Conservation (phyloP, 1,140 invertebrate species). For the Pinna nobilis region DNA sequence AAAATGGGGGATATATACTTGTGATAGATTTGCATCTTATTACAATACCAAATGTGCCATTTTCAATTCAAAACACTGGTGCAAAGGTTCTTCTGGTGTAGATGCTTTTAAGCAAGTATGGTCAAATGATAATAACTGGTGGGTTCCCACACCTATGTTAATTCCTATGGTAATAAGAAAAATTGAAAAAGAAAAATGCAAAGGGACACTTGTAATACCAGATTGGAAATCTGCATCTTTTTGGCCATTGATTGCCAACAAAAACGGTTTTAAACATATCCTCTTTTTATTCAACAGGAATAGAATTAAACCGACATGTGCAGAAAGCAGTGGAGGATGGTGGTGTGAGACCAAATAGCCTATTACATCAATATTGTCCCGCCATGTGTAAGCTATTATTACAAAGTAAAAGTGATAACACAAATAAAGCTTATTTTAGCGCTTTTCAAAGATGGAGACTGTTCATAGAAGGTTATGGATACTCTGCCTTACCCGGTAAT, state of each 20-base stretch:
- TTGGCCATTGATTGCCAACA: conserved; percentile 21
- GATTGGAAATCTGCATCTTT: conserved; percentile 30
- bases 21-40: conserved; percentile 29
- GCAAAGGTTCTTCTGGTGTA: conserved; percentile 12
- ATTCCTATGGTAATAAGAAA: conserved; percentile 25
- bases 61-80: conserved; percentile 34
- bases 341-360: background rate
- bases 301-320: background rate
- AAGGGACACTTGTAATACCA: conserved; percentile 25
- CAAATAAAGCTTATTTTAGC: background rate
- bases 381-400: background rate
- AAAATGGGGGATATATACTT: conserved; percentile 1
- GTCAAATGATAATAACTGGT: conserved; percentile 28
- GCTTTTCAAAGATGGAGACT: conserved; percentile 14
- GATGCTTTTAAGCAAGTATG: conserved; percentile 22
- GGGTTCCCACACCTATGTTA: conserved; percentile 21
- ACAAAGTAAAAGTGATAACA: conserved; percentile 10
- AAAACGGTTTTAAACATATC: background rate
- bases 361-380: background rate
- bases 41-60: conserved; percentile 21
- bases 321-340: background rate
- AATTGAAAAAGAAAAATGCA: conserved; percentile 12
- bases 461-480: conserved; percentile 1
- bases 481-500: background rate
- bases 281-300: background rate